Conservation (phyloP, 2,888 invertebrate genomes). For the Watsonalla binaria region DNA sequence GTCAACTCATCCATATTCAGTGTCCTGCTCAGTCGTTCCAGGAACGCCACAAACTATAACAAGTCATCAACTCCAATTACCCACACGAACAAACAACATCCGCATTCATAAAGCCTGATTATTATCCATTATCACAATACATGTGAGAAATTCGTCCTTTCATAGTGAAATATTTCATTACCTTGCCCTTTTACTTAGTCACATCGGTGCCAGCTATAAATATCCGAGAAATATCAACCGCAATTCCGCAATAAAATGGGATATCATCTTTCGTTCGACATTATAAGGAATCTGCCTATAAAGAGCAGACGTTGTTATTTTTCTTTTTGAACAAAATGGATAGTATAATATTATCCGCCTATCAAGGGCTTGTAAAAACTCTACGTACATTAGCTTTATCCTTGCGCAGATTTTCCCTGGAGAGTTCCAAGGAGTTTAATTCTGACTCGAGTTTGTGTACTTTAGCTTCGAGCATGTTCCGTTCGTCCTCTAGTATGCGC, state of each 20-base stretch:
- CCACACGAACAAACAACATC: constrained; percentile 5
- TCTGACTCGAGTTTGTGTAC: constrained; percentile 90
- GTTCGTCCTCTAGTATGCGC: constrained; percentile 86
- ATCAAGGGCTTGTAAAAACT: no score
- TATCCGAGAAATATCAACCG: background rate
- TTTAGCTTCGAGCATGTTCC: constrained; percentile 84
- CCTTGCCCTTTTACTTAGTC: background rate
- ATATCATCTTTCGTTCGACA: background rate
- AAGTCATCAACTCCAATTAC: constrained; percentile 19
- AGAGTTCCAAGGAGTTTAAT: constrained; percentile 83
- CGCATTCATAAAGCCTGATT: constrained; percentile 4
- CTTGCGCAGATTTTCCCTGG: constrained; percentile 84
- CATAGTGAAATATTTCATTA: background rate
- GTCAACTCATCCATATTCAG: constrained; percentile 92
- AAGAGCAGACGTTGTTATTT: background rate
- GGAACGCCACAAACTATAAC: constrained; percentile 86
- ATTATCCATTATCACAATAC: constrained; percentile 1
- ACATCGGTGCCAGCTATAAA: background rate
- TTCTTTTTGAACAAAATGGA: background rate
- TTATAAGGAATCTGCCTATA: background rate
- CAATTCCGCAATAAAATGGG: background rate
- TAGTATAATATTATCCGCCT: no score
- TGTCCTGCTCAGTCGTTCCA: constrained; percentile 89
- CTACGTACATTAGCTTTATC: constrained; percentile 86
- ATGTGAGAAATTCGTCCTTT: background rate